These are phyloP conservation scores for Sclerodermus sp. DNA, from an alignment of 2,888 invertebrate genomes.

Conservation along the genomic window DNA sequence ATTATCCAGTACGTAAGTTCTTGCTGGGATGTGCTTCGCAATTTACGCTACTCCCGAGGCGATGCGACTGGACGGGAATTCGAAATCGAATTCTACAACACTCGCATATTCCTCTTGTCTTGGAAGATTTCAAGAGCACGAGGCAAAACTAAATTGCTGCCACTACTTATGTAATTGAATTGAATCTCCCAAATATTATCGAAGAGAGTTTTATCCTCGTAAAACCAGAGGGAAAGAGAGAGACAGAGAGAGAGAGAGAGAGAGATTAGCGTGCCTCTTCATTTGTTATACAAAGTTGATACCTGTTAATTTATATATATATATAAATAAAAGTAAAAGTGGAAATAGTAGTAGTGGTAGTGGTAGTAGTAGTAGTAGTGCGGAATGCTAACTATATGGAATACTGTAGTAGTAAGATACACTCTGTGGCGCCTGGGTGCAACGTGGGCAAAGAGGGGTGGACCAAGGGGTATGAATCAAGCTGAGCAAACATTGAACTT, in stretches of 20 bases:
- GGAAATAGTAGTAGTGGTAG: too few species aligned
- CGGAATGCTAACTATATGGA: slow-evolving; percentile 13
- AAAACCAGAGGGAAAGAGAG: slow-evolving; percentile 5
- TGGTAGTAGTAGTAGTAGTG: too few species aligned
- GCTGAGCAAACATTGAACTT: slow-evolving; percentile 57
- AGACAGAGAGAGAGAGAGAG: slow-evolving; percentile 5
- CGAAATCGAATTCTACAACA: slow-evolving; percentile 16
- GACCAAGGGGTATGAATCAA: slow-evolving; percentile 54
- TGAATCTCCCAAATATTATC: not conserved
- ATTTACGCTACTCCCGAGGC: slow-evolving; percentile 27
- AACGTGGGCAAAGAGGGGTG: slow-evolving; percentile 21
- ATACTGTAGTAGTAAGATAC: slow-evolving; percentile 27
- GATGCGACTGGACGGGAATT: slow-evolving; percentile 18
- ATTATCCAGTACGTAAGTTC: slow-evolving; percentile 32
- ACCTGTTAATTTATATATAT: too few species aligned
- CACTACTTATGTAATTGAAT: not conserved
- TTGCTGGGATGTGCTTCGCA: slow-evolving; percentile 24
- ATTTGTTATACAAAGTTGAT: too few species aligned
- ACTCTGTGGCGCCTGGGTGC: slow-evolving; percentile 11
- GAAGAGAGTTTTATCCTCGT: too few species aligned
- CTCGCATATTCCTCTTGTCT: not conserved
- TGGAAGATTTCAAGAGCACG: not conserved
- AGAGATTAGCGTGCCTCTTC: too few species aligned
- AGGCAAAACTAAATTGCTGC: not conserved
- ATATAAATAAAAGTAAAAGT: too few species aligned